Conservation (phyloP, 2,113 vertebrate species). For the Halcyon senegalensis region DNA sequence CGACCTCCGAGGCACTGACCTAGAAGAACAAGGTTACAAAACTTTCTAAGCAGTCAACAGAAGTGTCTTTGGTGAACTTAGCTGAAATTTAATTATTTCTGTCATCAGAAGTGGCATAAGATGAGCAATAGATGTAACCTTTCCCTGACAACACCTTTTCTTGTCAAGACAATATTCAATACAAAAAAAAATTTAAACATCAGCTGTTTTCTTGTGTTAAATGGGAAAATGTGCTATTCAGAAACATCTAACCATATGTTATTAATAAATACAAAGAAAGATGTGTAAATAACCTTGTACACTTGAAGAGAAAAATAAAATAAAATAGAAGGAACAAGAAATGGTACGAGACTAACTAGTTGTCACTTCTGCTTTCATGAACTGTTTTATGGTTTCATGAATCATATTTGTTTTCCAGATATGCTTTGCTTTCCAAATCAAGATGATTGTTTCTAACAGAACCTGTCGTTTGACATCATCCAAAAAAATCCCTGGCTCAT, state of each 20-base stretch:
- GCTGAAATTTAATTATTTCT: not conserved
- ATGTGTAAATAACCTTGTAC: not conserved
- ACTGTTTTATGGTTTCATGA: not conserved
- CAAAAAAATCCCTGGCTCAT: not conserved
- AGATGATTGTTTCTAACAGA: not conserved
- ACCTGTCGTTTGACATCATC: not conserved
- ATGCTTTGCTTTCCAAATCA: not conserved
- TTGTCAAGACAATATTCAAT: not conserved
- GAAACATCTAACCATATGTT: not conserved
- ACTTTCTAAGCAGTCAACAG: not conserved
- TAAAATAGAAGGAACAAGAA: not conserved
- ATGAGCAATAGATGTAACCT: not conserved
- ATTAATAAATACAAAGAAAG: not conserved
- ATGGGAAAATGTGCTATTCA: not conserved
- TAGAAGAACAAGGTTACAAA: not conserved
- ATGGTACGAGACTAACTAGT: not conserved
- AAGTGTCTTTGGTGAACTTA: not conserved
- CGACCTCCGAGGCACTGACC: accelerated
- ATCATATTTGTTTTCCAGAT: not conserved
- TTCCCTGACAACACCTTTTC: not conserved
- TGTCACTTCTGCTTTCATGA: not conserved
- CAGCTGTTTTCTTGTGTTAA: not conserved
- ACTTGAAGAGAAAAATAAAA: not conserved
- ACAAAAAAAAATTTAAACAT: not conserved
- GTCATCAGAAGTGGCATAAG: not conserved